Percentiles rank a stretch among this genome's conserved stretches.
phyloP scores from a whole-genome alignment of 2,113 vertebrate species.

The Tenrec ecaudatus region DNA sequence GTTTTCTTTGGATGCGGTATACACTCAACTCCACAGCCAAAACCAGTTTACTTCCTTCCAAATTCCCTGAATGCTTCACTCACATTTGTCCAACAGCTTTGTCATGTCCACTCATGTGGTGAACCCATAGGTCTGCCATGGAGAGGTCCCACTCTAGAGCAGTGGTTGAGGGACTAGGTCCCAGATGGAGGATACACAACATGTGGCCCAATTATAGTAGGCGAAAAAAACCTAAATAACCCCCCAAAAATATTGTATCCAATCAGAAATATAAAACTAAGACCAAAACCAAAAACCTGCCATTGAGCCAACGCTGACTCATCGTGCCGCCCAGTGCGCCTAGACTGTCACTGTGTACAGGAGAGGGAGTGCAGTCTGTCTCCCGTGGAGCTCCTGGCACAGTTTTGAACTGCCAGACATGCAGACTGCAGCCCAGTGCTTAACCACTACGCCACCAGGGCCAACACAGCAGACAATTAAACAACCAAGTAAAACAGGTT shows the following conservation, averaged over 20 bases:
- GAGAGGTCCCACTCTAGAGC: too few relatives aligned
- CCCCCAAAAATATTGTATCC: too few relatives aligned
- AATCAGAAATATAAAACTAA: too few relatives aligned
- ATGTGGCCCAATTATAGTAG: neutral
- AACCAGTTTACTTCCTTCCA: neutral
- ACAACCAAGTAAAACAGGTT: neutral
- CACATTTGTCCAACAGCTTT: neutral
- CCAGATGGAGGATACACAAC: neutral
- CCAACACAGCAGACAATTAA: slow-evolving; percentile 7
- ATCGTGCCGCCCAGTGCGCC: too few relatives aligned
- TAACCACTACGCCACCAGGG: too few relatives aligned
- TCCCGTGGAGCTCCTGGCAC: too few relatives aligned
- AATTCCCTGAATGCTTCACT: neutral
- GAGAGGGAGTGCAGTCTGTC: too few relatives aligned
- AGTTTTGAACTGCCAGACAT: too few relatives aligned
- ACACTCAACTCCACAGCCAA: neutral
- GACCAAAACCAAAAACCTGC: neutral
- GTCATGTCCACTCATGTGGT: neutral
- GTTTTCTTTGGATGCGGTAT: neutral
- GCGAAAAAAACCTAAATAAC: neutral
- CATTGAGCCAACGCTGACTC: too few relatives aligned
- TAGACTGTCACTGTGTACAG: too few relatives aligned
- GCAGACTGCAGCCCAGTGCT: too few relatives aligned
- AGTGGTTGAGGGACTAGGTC: neutral
- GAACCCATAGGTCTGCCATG: neutral